Base-by-base conservation (phyloP, 2,113 vertebrate genomes). In the Corvus cornix region DNA sequence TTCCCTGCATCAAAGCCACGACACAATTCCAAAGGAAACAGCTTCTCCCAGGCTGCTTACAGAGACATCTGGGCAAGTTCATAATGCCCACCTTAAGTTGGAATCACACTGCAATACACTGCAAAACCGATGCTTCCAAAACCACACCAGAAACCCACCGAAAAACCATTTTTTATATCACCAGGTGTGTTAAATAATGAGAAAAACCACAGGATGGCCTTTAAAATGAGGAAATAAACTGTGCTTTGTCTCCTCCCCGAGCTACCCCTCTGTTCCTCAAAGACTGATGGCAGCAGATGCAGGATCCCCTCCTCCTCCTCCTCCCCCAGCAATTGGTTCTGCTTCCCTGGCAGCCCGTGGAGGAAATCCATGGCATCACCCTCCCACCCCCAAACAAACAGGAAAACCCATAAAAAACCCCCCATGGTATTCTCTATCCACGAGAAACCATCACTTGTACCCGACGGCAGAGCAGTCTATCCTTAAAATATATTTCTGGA, bases 201-300 rank as follows among this genome's bases (percentile, higher is more conserved):
- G 77, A 26, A 64, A 26, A 87, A 79, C 43, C 5, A 16, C 81
- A 83, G 74, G 56, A 46, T 24, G 52, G 49, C 15, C 74, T 95
- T 91, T 91, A 2, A 18, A 75, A 90, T 4, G 76, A 49, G 39
- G 63, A 87, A 82, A 91, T 68, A 67, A 95, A 94, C 48, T 3
- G 68, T 11, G 92, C 59, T 93, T 96, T 97, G 95, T 98, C 90
- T 96, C 63, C 37, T 63, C 27, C 59, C 59, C 52, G 46, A 72
- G 85, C 91, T 41, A 3, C 12, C 53, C 56, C 39, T 48, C 77
- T 79, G 72, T 10, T 96, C 84, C 86, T 59, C 46, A 30, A 63
- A 97, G 98, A 98, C 58, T 79, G 97, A 98, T 33, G 26, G 96
- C 51, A 97, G 97, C 98, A 98, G 97, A 97, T 98, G 97, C 56